These are phyloP conservation scores for Xiphias gladius DNA, from an alignment of 2,113 vertebrate genomes.

Conservation along the genomic window DNA sequence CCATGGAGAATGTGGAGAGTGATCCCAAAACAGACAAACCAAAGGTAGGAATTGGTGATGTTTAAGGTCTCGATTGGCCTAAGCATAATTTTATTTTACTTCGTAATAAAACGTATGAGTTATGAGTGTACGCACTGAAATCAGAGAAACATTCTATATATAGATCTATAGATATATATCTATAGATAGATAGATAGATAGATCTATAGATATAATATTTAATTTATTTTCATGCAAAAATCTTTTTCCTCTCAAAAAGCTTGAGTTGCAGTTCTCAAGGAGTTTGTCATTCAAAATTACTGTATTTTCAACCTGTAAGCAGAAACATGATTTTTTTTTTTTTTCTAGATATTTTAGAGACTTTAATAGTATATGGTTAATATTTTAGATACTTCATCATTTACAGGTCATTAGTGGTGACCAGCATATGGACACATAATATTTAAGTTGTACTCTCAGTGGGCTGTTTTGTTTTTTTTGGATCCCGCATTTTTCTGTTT, in stretches of 20 bases:
- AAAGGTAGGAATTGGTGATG: constrained; percentile 83
- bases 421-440: not conserved
- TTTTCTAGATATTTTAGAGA: rapidly evolving
- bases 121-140: too few species aligned
- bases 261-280: too few species aligned
- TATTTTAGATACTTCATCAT: not conserved
- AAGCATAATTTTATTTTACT: not conserved
- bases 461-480: too few species aligned
- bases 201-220: too few species aligned
- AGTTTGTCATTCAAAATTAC: too few species aligned
- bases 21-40: constrained; percentile 95
- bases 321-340: not conserved
- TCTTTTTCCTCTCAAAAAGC: too few species aligned
- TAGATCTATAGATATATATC: too few species aligned
- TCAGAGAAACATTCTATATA: too few species aligned
- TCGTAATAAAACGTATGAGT: not conserved
- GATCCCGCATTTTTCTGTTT: not conserved
- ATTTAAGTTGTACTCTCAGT: too few species aligned
- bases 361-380: not conserved
- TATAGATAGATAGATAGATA: too few species aligned
- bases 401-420: not conserved
- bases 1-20: constrained; percentile 97
- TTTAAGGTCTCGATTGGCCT: not conserved
- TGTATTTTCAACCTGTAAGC: too few species aligned
- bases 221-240: too few species aligned